phyloP scores from a whole-genome alignment of 2,797 vertebrate genomes.

The Chelidonichthys spinosus region DNA sequence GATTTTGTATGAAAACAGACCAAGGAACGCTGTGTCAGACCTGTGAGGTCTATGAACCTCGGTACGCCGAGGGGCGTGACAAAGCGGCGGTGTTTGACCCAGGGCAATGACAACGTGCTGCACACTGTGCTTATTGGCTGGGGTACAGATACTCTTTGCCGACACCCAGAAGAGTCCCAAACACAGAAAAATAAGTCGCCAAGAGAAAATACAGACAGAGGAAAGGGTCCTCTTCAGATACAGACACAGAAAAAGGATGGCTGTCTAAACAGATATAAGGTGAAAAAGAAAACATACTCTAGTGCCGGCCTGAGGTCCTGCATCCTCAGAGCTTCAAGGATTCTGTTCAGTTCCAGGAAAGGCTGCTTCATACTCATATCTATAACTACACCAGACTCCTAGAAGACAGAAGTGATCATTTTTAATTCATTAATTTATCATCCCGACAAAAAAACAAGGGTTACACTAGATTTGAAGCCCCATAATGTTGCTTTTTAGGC shows the following conservation, averaged over 20 bases:
- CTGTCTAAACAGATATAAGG: neutral
- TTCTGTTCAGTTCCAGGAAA: slow-evolving; percentile 92
- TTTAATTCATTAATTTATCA: slow-evolving; percentile 2
- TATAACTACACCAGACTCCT: slow-evolving; percentile 90
- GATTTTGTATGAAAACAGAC: too few relatives aligned
- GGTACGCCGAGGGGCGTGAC: too few relatives aligned
- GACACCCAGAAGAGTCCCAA: too few relatives aligned
- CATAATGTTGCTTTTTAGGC: neutral
- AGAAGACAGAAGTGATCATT: slow-evolving; percentile 22
- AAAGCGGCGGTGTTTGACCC: too few relatives aligned
- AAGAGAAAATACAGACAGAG: too few relatives aligned
- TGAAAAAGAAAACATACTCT: slow-evolving; percentile 81
- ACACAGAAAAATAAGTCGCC: too few relatives aligned
- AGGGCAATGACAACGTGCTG: too few relatives aligned
- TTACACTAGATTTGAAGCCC: neutral
- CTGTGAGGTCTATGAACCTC: too few relatives aligned
- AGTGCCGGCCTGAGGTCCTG: slow-evolving; percentile 91
- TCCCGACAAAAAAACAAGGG: neutral
- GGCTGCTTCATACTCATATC: slow-evolving; percentile 94
- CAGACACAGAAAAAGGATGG: neutral
- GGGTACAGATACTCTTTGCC: too few relatives aligned
- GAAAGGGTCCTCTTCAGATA: too few relatives aligned
- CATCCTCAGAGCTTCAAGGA: slow-evolving; percentile 91
- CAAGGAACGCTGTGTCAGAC: too few relatives aligned
- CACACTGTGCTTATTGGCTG: too few relatives aligned